phyloP scores from a whole-genome alignment of 2,888 invertebrate species.

The Clistopyga incitator region DNA sequence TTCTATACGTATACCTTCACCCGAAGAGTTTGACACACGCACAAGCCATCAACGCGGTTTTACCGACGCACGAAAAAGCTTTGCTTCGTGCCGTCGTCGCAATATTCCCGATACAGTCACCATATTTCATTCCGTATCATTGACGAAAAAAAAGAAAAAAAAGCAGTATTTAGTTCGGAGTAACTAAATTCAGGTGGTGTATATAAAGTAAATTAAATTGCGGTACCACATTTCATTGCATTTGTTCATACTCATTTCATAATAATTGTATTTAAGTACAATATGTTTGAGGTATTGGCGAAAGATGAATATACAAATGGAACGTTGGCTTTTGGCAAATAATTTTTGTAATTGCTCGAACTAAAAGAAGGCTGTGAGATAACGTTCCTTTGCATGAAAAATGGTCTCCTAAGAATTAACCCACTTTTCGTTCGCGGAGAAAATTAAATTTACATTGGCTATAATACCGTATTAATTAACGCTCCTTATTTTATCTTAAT shows the following conservation, averaged over 20 bases:
- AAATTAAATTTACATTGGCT: conserved; percentile 7
- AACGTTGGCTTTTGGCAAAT: too few relatives aligned
- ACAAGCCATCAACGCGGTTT: conserved; percentile 11
- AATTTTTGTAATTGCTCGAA: too few relatives aligned
- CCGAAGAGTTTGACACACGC: conserved; percentile 2
- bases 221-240: not conserved
- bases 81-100: not conserved
- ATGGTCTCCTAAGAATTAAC: not conserved
- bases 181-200: not conserved
- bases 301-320: too few relatives aligned
- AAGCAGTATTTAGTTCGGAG: not conserved
- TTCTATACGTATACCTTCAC: not conserved
- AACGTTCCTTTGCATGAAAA: not conserved
- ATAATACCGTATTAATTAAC: not conserved
- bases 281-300: too few relatives aligned
- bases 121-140: not conserved
- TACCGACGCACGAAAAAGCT: conserved; percentile 3
- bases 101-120: not conserved
- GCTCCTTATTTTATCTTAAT: not conserved
- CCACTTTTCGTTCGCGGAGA: not conserved
- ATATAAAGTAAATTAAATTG: not conserved
- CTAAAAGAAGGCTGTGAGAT: too few relatives aligned
- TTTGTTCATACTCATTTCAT: not conserved
- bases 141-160: not conserved
- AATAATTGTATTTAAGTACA: too few relatives aligned